A percentile compares a stretch with the other conserved stretches of the same genome.
Evolutionary conservation across 2,797 vertebrate genomes (phyloP).

Genomic region (Esox masquinongy): DNA sequence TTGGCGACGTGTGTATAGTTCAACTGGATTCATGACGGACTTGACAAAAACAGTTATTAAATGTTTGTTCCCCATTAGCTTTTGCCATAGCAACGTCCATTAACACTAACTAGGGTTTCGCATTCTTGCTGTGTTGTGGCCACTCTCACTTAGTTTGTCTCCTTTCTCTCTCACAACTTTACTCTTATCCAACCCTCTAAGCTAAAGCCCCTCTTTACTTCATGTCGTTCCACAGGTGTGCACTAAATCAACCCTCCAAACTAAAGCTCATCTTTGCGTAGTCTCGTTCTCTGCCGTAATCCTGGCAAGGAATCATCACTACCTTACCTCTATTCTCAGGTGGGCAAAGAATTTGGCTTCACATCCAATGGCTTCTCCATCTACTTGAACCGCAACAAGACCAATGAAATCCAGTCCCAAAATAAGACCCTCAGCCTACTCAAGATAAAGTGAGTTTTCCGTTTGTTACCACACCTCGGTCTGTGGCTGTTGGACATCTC

Average conservation of each 20-base stretch:
- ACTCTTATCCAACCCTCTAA: not conserved
- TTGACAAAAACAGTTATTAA: too few species aligned
- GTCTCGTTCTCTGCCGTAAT: not conserved
- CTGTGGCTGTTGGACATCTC: not conserved
- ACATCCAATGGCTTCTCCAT: conserved; percentile 93
- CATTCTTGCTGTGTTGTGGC: too few species aligned
- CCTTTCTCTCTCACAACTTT: too few species aligned
- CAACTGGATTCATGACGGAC: too few species aligned
- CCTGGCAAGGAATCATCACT: not conserved
- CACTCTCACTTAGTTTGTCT: too few species aligned
- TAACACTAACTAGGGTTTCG: too few species aligned
- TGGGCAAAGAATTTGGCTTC: conserved; percentile 96
- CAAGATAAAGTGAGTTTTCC: conserved; percentile 91
- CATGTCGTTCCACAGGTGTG: not conserved
- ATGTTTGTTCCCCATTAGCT: too few species aligned
- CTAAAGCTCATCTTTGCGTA: not conserved
- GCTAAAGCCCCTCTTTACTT: not conserved
- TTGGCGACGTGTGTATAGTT: too few species aligned
- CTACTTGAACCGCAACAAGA: conserved; percentile 95
- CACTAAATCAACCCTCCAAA: not conserved
- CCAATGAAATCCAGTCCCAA: conserved; percentile 89
- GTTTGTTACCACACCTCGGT: too few species aligned
- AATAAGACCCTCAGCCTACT: conserved; percentile 91
- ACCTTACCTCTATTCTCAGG: conserved; percentile 67
- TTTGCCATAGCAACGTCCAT: too few species aligned